Conservation (phyloP, 2,797 vertebrate species). For the Onychomys leucogaster region DNA sequence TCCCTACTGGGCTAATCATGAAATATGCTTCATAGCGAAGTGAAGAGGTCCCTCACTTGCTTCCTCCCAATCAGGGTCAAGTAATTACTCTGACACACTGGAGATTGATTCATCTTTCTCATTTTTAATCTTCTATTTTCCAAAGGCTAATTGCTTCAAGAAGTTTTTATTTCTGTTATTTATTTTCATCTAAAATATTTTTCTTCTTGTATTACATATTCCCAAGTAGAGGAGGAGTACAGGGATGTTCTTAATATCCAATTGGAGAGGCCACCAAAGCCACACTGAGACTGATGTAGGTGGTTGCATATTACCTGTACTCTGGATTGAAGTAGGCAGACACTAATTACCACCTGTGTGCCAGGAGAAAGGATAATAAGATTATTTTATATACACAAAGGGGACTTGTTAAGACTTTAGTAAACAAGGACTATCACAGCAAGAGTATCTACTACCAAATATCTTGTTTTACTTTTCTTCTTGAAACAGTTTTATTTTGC, state of each 20-base stretch:
- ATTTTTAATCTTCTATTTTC: not conserved
- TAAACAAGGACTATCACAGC: not conserved
- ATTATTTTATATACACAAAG: not conserved
- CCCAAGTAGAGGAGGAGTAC: accelerated
- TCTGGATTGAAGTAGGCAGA: not conserved
- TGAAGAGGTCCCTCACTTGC: not conserved
- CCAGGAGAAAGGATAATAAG: not conserved
- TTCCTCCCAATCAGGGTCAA: not conserved
- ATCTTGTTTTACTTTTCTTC: not conserved
- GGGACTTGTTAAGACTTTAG: not conserved
- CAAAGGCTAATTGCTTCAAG: not conserved
- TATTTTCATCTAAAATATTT: not conserved
- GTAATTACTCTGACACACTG: not conserved
- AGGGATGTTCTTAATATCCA: not conserved
- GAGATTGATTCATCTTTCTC: not conserved
- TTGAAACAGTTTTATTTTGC: conserved; percentile 35
- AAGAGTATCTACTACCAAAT: not conserved
- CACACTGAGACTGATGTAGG: not conserved
- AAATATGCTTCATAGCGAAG: not conserved
- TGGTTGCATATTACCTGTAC: not conserved
- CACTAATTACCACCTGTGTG: not conserved
- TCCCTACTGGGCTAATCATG: not conserved
- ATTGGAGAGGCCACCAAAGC: not conserved
- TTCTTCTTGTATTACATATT: not conserved
- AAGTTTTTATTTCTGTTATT: not conserved